Conservation (phyloP, 2,888 invertebrate species). For the Eustalomyia histrio region DNA sequence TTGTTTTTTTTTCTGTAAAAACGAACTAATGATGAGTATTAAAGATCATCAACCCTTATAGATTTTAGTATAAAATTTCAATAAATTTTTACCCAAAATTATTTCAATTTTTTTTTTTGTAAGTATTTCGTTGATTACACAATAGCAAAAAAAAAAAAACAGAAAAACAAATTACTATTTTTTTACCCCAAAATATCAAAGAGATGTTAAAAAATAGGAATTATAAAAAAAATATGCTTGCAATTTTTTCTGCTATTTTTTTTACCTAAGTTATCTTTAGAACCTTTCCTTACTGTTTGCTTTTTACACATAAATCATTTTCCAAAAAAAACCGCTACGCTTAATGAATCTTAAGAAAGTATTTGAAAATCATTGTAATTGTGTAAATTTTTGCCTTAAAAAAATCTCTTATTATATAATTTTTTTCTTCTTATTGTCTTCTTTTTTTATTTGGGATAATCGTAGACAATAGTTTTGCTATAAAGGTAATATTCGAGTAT, state of each 20-base stretch:
- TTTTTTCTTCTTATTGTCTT: conserved; percentile 47
- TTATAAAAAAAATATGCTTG: conserved; percentile 34
- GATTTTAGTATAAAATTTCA: conserved; percentile 26
- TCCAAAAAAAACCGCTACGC: conserved; percentile 62
- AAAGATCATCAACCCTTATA: conserved; percentile 47
- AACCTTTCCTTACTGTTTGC: conserved; percentile 20
- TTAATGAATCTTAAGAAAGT: conserved; percentile 62
- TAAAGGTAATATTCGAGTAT: conserved; percentile 36
- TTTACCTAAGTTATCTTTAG: conserved; percentile 31
- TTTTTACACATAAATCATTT: conserved; percentile 54
- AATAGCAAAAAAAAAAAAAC: conserved; percentile 41
- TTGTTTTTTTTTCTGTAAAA: conserved; percentile 33
- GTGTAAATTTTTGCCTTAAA: conserved; percentile 50
- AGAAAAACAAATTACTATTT: conserved; percentile 20
- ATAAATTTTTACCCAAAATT: conserved; percentile 48
- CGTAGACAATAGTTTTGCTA: conserved; percentile 35
- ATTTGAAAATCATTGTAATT: conserved; percentile 39
- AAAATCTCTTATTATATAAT: conserved; percentile 44
- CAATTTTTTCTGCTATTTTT: conserved; percentile 45
- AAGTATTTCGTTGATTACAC: conserved; percentile 52
- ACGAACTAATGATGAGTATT: conserved; percentile 12
- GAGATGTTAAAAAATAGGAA: not conserved
- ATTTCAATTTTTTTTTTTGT: conserved; percentile 43
- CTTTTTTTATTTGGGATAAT: conserved; percentile 10
- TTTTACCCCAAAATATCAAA: conserved; percentile 50